phyloP scores from a whole-genome alignment of 2,113 vertebrate genomes.

The Felis chaus region DNA sequence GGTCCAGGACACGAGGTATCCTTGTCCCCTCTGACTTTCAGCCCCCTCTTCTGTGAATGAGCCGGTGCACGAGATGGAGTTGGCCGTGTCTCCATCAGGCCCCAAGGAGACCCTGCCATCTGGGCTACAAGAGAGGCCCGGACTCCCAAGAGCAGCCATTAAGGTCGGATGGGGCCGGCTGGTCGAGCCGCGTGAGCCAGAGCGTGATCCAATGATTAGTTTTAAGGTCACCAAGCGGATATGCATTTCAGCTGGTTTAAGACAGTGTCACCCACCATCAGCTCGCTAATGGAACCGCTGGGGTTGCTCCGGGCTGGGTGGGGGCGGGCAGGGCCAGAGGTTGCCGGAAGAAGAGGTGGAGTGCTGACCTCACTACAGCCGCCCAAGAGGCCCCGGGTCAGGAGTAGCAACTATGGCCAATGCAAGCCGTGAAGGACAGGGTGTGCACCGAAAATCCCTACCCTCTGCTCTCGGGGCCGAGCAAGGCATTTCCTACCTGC shows the following conservation, averaged over 20 bases:
- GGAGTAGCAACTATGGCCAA: neutral
- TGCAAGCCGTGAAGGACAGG: too few relatives aligned
- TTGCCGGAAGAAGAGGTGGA: accelerated
- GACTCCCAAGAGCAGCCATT: neutral
- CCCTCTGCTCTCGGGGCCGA: accelerated
- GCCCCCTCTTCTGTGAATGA: neutral
- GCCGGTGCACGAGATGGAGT: accelerated
- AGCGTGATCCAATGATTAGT: accelerated
- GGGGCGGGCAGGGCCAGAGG: neutral
- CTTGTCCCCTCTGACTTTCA: neutral
- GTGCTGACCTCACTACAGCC: neutral
- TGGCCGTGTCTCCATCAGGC: accelerated
- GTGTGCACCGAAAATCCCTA: accelerated
- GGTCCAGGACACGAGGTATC: accelerated
- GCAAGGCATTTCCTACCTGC: accelerated
- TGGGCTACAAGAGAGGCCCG: neutral
- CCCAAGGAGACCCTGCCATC: neutral
- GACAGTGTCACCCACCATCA: neutral
- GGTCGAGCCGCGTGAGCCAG: too few relatives aligned
- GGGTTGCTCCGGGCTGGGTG: accelerated
- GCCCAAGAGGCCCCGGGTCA: neutral
- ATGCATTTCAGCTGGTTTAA: neutral
- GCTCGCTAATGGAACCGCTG: accelerated
- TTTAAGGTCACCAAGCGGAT: accelerated
- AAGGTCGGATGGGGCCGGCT: neutral